Base-by-base conservation (phyloP, 1,140 invertebrate species). In the Leptonema lineaticorne region DNA sequence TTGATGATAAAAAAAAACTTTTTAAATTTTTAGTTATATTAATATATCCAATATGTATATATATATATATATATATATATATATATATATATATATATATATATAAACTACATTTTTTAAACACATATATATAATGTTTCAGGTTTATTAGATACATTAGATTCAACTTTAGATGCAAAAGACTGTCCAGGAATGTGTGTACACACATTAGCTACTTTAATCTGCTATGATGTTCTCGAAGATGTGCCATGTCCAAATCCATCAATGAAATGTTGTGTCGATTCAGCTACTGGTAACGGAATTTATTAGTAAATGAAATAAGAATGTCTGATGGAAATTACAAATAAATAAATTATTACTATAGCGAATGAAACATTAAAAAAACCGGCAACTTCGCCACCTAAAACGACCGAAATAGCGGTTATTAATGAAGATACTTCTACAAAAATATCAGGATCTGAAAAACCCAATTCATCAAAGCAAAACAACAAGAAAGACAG, bases 101-200 rank as follows among this genome's bases (percentile, higher is more conserved):
- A n/a, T n/a, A n/a, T n/a, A n/a, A n/a, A n/a, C n/a, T n/a, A n/a
- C n/a, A n/a, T n/a, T n/a, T n/a, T n/a, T 41, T 9, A 41, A 41
- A 16, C 9, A 41, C 11, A 41, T 41, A 41, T 33, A 6, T 11
- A 59, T 50, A 58, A 56, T 45, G 26, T 78, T 78, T 2, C 81
- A 94, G 92, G 91, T 74, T 83, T 94, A 1, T 79, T 94, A 68
- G 91, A 93, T 71, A 89, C 91, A 0, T 86, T 95, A 74, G 92
- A 92, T 11, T 92, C 86, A 33, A 92, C 92, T 20, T 90, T 88
- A 20, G 90, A 92, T 75, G 86, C 87, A 41, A 91, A 91, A 75
- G 89, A 92, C 74, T 95, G 92, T 78, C 92, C 92, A 0, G 92
- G 93, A 0, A 87, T 91, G 50, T 95, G 92, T 76, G 89, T 93